Base-by-base conservation (phyloP, 2,113 vertebrate genomes). In the Reinhardtius hippoglossoides region DNA sequence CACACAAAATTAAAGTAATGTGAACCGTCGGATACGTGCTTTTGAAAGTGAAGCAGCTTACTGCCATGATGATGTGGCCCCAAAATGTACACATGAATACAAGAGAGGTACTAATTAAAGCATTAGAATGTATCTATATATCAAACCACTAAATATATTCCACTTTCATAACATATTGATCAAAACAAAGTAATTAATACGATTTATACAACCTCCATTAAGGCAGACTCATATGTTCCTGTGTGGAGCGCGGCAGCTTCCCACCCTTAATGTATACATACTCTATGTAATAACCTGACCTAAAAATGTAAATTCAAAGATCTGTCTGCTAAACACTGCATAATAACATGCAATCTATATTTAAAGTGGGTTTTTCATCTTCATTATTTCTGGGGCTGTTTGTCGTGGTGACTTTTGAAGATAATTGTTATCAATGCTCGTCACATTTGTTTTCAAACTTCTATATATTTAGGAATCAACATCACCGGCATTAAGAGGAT, bases 1-100 rank as follows among this genome's bases (percentile, higher is more conserved):
- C 31, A 31, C 31, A 31, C 31, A 31, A 31, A 93, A 88, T 87
- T 26, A 66, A 75, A 40, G 21, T 52, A 1, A 2, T 10, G 5
- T 20, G 24, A 31, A 1, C 20, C 35, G 7, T 57, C 42, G 13
- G 62, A n/a, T 24, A 35, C 14, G 16, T 35, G 24, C n/a, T 14
- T 40, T 55, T 46, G 4, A 59, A 40, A 46, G 2, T 12, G 3
- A 42, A 42, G 40, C 23, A 27, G n/a, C 26, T 0, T 7, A 35
- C 4, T 54, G 13, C 16, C 1, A 46, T 44, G 13, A 46, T 44
- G 9, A 5, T 16, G 4, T 57, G 31, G 8, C n/a, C 3, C 8
- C 40, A 20, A 42, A 67, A 48, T 62, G 20, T 46, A 40, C 13
- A n/a, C 59, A 42, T 54, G 16, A 7, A 20, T 50, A 1, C 16